Conservation (phyloP, 2,113 vertebrate genomes). For the Silurus asotus region DNA sequence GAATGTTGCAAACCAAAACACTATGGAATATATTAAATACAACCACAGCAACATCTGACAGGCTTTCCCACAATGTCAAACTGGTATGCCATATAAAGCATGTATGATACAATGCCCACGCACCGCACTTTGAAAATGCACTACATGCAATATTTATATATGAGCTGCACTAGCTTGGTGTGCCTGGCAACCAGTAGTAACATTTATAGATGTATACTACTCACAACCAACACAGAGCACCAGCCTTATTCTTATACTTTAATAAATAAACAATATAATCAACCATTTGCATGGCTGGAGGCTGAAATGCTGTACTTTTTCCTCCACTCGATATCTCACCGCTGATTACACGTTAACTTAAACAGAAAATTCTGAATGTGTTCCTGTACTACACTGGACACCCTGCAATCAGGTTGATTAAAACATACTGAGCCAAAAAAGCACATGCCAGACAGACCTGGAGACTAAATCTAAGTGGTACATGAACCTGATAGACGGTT, state of each 20-base stretch:
- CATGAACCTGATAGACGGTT: neutral
- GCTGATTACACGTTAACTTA: neutral
- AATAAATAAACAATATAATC: constrained; percentile 2
- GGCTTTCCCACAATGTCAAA: neutral
- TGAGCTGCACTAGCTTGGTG: neutral
- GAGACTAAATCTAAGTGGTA: neutral
- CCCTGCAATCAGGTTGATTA: neutral
- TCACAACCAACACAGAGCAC: neutral
- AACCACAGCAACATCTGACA: too few species aligned
- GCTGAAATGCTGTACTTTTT: neutral
- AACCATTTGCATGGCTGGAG: neutral
- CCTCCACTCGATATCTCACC: neutral
- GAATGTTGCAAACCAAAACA: neutral
- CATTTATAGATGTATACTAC: neutral
- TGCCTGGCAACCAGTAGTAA: neutral
- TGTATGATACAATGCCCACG: neutral
- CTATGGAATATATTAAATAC: neutral
- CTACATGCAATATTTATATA: neutral
- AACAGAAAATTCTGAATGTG: neutral
- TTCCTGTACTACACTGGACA: neutral
- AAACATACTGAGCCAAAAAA: neutral
- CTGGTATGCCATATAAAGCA: neutral
- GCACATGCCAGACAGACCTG: neutral
- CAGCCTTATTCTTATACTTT: neutral
- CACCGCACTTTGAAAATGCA: neutral